phyloP scores from a whole-genome alignment of 2,113 vertebrate species.

The Rousettus leschenaultii region DNA sequence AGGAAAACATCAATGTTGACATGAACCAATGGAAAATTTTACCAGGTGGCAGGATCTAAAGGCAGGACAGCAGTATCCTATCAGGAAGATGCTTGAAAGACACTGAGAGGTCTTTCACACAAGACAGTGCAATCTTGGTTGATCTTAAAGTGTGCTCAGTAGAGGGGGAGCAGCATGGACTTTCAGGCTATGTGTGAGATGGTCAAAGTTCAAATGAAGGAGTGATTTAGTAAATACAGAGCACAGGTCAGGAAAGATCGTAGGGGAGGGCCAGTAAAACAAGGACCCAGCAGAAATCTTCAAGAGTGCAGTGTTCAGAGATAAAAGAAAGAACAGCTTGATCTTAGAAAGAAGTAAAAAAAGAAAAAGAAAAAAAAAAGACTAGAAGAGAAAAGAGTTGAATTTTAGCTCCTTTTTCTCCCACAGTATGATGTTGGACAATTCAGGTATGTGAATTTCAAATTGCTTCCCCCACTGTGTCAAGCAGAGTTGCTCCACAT shows the following conservation, averaged over 20 bases:
- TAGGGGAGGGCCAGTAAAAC: not conserved
- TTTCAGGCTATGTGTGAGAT: not conserved
- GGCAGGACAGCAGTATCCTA: accelerated
- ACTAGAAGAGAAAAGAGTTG: not conserved
- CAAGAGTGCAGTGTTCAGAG: not conserved
- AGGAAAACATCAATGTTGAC: not conserved
- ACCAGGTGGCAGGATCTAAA: not conserved
- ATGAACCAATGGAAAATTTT: not conserved
- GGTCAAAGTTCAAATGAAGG: not conserved
- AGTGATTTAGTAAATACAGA: not conserved
- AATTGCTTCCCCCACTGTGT: not conserved
- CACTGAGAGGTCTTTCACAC: not conserved
- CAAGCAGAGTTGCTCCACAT: too few relatives aligned
- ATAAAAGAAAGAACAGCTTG: not conserved
- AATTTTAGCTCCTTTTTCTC: not conserved
- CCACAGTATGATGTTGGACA: not conserved
- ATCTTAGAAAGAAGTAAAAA: not conserved
- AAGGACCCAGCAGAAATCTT: not conserved
- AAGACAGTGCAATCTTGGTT: not conserved
- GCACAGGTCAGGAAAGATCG: not conserved
- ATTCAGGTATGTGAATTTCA: not conserved
- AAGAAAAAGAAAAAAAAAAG: not conserved
- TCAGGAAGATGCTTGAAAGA: not conserved
- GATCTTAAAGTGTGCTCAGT: not conserved
- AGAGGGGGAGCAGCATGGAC: not conserved